These are phyloP conservation scores for Rallus limicola DNA, from an alignment of 2,113 vertebrate genomes.

Conservation along the genomic window DNA sequence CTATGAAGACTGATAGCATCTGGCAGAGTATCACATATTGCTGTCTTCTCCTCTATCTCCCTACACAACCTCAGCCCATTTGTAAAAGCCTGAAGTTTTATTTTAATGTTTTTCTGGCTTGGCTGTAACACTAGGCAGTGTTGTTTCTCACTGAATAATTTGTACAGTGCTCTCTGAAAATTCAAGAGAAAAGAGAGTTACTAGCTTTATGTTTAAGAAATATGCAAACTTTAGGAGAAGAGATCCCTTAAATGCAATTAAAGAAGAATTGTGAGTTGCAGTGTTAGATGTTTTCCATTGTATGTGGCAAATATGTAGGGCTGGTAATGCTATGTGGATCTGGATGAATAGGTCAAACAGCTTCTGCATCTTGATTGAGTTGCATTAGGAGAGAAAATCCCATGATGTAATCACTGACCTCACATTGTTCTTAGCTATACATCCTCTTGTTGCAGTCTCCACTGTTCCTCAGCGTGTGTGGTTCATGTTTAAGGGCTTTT, in stretches of 20 bases:
- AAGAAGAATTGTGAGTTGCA: not conserved
- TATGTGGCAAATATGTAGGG: not conserved
- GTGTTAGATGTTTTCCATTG: not conserved
- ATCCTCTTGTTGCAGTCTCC: slow-evolving; percentile 22
- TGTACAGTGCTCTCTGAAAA: not conserved
- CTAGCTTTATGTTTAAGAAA: not conserved
- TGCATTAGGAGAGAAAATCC: not conserved
- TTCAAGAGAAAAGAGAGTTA: not conserved
- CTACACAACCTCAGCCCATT: not conserved
- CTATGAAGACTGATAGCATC: not conserved
- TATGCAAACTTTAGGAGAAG: not conserved
- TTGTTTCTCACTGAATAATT: not conserved
- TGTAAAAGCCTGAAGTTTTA: not conserved
- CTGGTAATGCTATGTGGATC: not conserved
- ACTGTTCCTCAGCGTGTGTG: not conserved
- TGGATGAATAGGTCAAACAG: not conserved
- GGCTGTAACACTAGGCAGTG: not conserved
- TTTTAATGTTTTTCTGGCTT: not conserved
- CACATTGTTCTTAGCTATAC: slow-evolving; percentile 24
- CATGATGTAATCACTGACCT: slow-evolving; percentile 24
- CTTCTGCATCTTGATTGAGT: not conserved
- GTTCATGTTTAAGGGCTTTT: slow-evolving; percentile 45
- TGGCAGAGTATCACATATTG: not conserved
- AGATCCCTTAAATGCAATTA: not conserved
- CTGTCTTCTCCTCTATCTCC: not conserved